A percentile compares a stretch with the other conserved stretches of the same genome.
Evolutionary conservation across 2,888 invertebrate species (phyloP).

Genomic region (Cylindroiulus punctatus): DNA sequence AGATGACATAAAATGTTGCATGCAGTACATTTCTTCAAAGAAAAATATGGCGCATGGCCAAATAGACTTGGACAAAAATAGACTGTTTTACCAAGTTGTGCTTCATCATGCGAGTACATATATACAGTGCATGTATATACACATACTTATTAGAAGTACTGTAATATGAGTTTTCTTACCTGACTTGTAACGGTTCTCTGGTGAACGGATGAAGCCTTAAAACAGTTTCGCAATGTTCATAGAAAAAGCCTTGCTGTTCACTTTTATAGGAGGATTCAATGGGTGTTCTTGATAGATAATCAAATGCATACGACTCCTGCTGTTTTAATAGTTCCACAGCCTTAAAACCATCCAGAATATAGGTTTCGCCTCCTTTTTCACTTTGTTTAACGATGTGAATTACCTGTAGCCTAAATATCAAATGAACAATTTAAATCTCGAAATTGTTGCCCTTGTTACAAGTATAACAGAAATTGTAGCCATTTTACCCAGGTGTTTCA

Average conservation of each 20-base stretch:
- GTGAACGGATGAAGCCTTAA: conserved; percentile 71
- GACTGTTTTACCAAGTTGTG: too few relatives aligned
- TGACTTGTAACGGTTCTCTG: conserved; percentile 72
- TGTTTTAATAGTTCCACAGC: conserved; percentile 72
- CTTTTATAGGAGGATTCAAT: conserved; percentile 74
- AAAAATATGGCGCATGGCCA: too few relatives aligned
- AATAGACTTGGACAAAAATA: too few relatives aligned
- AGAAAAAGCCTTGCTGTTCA: conserved; percentile 71
- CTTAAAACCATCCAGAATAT: conserved; percentile 79
- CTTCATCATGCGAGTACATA: too few relatives aligned
- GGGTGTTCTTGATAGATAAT: conserved; percentile 71
- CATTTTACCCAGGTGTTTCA: conserved; percentile 75
- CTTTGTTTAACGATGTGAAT: conserved; percentile 49
- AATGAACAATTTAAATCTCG: neutral
- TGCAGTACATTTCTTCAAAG: too few relatives aligned
- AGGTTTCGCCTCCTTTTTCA: conserved; percentile 75
- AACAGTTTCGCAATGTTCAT: conserved; percentile 71
- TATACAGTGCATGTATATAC: too few relatives aligned
- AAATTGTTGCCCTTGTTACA: neutral
- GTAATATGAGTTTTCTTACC: conserved; percentile 65
- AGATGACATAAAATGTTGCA: too few relatives aligned
- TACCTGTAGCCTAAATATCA: neutral
- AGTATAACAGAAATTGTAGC: neutral
- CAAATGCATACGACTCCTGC: conserved; percentile 71
- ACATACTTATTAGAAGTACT: too few relatives aligned